Base-by-base conservation (phyloP, 1,140 invertebrate genomes). In the Drosophila watanabei region DNA sequence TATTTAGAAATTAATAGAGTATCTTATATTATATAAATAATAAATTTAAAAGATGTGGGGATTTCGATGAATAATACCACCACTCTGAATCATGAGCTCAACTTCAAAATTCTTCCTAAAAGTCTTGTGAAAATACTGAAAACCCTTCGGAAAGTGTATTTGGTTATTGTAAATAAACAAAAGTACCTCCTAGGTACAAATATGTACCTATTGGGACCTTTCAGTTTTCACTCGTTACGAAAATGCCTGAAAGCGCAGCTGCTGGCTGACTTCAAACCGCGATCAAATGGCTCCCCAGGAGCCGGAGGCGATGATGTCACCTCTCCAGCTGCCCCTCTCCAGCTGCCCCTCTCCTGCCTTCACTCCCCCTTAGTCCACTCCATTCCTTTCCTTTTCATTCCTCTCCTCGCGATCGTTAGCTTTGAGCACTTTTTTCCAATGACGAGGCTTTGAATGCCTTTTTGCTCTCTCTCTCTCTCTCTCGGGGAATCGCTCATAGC, bases 261-360 rank as follows among this genome's bases (percentile, higher is more conserved):
- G 71, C 41, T 63, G 49, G 18, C 49, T 43, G 41, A 41, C 72
- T 75, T 63, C 72, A 56, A 75, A 64, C 39, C 59, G n/a, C 69
- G 72, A 75, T 75, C 72, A 49, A 75, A 75, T 75, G 72, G 70
- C 39, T 75, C 72, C 72, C 72, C 70, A 75, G 72, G 72, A 75
- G 70, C 51, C 10, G 7, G 4, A 54, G 59, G 43, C 59, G 72
- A 64, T 75, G 72, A 75, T 75, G 72, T 75, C 72, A 75, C 30
- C 59, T 62, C 51, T 48, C 20, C 72, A 64, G 70, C 71, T 75
- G 70, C 20, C 56, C 49, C 68, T 60, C 32, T 51, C n/a, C 65
- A 7, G 28, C 49, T n/a, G 70, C 20, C 56, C 49, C 68, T 60
- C 32, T 51, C n/a, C 65, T 11, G 28, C 49, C 49, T 39, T 5